phyloP scores from a whole-genome alignment of 2,888 invertebrate species.

The Boloria euphrosyne region DNA sequence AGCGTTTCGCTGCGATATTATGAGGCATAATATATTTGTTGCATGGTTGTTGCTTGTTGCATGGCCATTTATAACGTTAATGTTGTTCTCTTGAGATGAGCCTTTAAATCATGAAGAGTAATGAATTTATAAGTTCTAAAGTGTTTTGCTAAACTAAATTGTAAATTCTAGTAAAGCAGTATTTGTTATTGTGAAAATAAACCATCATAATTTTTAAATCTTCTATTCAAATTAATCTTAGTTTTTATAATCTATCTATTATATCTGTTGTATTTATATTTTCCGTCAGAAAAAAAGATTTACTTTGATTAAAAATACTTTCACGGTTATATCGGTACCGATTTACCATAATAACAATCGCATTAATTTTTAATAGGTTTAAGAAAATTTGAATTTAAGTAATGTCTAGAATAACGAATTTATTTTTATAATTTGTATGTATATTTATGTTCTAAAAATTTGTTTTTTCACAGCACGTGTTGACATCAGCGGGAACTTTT shows the following conservation, averaged over 20 bases:
- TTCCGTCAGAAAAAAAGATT: too few species aligned
- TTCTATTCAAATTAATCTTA: too few species aligned
- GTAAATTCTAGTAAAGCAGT: background rate
- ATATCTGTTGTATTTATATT: too few species aligned
- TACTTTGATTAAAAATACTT: too few species aligned
- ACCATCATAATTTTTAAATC: too few species aligned
- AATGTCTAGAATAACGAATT: background rate
- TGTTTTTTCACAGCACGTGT: conserved; percentile 52
- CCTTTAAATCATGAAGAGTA: conserved; percentile 16
- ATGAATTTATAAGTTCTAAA: background rate
- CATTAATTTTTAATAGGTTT: too few species aligned
- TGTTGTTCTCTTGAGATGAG: conserved; percentile 17
- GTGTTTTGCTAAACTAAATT: conserved; percentile 5
- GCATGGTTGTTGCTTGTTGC: conserved; percentile 17
- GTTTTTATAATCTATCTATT: too few species aligned
- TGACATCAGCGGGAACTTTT: conserved; percentile 80
- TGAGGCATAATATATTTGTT: conserved; percentile 23
- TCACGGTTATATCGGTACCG: too few species aligned
- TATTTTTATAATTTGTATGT: background rate
- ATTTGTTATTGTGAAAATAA: too few species aligned
- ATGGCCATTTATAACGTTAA: conserved; percentile 17
- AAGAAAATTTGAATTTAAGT: too few species aligned
- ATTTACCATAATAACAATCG: too few species aligned
- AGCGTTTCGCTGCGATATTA: conserved; percentile 18
- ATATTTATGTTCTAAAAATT: background rate